These are phyloP conservation scores for Athalia circularis DNA, from an alignment of 2,888 invertebrate species.

Conservation along the genomic window DNA sequence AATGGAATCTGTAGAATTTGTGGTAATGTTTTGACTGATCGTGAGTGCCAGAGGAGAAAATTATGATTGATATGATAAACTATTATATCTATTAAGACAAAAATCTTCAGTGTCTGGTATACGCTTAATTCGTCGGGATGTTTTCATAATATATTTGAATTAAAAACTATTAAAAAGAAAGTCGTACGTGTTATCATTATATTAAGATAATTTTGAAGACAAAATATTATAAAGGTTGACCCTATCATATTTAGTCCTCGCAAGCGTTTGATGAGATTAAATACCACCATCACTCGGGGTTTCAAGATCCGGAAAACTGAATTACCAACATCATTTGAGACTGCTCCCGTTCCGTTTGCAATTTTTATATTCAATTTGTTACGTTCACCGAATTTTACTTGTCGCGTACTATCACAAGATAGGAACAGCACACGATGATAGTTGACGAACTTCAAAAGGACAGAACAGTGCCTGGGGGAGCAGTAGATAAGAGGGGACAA, in stretches of 20 bases:
- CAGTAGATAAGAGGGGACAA: neutral
- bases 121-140: neutral
- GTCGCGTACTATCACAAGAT: no score
- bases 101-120: constrained; percentile 17
- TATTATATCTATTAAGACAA: neutral
- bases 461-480: neutral
- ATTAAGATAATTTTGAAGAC: neutral
- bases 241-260: neutral
- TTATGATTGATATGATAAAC: neutral
- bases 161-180: neutral
- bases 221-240: constrained; percentile 20
- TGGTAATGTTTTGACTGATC: constrained; percentile 12
- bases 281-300: no score
- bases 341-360: no score
- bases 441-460: neutral
- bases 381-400: no score
- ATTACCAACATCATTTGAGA: no score
- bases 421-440: no score
- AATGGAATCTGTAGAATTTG: neutral
- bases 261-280: no score
- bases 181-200: constrained; percentile 7
- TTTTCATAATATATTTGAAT: constrained; percentile 24
- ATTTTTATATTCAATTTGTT: no score
- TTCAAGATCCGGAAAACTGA: no score
- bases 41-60: neutral